These are phyloP conservation scores for Pseudorasbora parva DNA, from an alignment of 2,113 vertebrate species.

Conservation along the genomic window DNA sequence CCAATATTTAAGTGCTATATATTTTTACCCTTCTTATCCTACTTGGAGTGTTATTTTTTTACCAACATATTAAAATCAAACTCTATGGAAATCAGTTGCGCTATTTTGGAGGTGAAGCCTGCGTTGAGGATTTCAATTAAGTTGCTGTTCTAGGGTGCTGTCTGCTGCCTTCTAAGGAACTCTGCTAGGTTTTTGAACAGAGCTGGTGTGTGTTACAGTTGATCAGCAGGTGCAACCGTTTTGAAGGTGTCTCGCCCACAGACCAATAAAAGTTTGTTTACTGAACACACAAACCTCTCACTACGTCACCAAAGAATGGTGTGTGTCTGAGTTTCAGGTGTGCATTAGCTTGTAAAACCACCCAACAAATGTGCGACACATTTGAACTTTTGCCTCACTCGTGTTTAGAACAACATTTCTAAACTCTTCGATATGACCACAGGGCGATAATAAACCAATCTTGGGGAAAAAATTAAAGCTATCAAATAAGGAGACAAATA, in stretches of 20 bases:
- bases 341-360: neutral
- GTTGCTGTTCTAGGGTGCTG: neutral
- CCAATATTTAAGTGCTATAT: neutral
- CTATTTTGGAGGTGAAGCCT: neutral
- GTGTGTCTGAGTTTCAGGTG: neutral
- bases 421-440: neutral
- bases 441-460: neutral
- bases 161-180: neutral
- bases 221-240: neutral
- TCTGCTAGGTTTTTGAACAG: neutral
- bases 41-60: neutral
- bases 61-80: neutral
- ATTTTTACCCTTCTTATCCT: neutral
- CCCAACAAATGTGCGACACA: neutral
- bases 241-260: constrained; percentile 29
- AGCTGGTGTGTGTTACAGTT: neutral
- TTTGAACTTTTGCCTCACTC: neutral
- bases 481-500: constrained; percentile 3
- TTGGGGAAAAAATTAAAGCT: neutral
- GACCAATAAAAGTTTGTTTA: constrained; percentile 27
- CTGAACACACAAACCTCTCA: constrained; percentile 18
- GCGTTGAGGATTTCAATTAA: neutral
- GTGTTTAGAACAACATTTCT: neutral
- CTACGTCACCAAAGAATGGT: neutral
- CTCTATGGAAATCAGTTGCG: neutral